Evolutionary conservation across 2,797 vertebrate genomes (phyloP).

Genomic region (Basileuterus tristriatus): DNA sequence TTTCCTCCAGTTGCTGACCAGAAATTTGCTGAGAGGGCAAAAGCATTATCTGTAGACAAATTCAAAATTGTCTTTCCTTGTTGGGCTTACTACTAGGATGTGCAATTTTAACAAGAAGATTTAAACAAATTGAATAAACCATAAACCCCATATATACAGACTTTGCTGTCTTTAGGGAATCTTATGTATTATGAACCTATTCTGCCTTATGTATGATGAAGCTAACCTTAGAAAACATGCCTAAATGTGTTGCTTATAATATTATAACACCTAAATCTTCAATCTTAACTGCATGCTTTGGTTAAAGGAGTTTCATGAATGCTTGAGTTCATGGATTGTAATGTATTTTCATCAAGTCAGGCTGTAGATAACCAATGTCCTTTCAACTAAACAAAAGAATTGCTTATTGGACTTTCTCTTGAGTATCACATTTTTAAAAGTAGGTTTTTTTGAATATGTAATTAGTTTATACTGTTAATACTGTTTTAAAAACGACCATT

Average conservation of each 20-base stretch:
- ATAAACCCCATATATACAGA: background rate
- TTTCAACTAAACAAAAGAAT: background rate
- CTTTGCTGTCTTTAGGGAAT: background rate
- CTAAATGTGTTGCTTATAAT: background rate
- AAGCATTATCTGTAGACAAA: background rate
- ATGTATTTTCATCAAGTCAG: background rate
- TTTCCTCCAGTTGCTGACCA: background rate
- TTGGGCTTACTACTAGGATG: background rate
- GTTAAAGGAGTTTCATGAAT: background rate
- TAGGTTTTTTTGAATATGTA: background rate
- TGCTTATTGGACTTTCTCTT: background rate
- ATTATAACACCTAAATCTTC: background rate
- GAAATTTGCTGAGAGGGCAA: background rate
- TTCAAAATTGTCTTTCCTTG: background rate
- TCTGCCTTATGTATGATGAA: background rate
- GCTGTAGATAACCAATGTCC: background rate
- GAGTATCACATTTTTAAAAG: background rate
- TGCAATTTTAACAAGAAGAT: background rate
- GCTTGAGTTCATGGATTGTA: background rate
- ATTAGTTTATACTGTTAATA: background rate
- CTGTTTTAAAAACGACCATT: background rate
- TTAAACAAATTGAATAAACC: background rate
- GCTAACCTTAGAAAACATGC: background rate
- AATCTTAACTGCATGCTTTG: background rate
- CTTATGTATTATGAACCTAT: background rate